These are phyloP conservation scores for Rhizoglyphus robini DNA, from an alignment of 1,140 invertebrate genomes.

Conservation along the genomic window DNA sequence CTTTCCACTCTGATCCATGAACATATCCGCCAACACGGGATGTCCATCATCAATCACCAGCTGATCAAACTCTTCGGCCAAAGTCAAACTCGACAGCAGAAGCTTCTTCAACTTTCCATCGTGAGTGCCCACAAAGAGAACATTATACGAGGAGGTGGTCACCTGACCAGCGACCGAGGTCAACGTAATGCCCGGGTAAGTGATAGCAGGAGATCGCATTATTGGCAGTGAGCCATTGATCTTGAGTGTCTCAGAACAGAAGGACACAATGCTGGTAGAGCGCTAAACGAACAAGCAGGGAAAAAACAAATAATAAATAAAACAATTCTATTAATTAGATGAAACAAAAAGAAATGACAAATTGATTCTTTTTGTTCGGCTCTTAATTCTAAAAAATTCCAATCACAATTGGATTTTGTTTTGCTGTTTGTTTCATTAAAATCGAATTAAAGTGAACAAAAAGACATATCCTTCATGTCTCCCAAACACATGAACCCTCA, in stretches of 20 bases:
- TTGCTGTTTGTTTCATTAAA: neutral
- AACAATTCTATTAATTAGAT: neutral
- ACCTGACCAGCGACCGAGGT: conserved; percentile 59
- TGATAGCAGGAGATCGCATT: conserved; percentile 49
- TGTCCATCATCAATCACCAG: conserved; percentile 53
- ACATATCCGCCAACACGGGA: conserved; percentile 63
- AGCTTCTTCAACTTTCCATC: conserved; percentile 52
- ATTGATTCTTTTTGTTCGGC: neutral
- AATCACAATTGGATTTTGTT: neutral
- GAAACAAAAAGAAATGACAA: neutral
- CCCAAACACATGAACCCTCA: neutral
- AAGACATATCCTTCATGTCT: neutral
- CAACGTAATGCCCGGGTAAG: conserved; percentile 59
- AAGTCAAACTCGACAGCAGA: conserved; percentile 44
- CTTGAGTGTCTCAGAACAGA: conserved; percentile 80
- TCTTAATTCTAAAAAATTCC: no score
- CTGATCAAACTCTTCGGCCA: conserved; percentile 60
- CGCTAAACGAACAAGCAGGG: conserved; percentile 36
- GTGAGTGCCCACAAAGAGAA: conserved; percentile 76
- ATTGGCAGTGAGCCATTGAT: conserved; percentile 76
- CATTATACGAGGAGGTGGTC: conserved; percentile 63
- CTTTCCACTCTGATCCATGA: conserved; percentile 57
- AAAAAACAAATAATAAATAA: neutral
- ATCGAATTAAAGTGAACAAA: no score
- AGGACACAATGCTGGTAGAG: conserved; percentile 68